phyloP scores from a whole-genome alignment of 2,888 invertebrate genomes.

The Lasioglossum lativentre region DNA sequence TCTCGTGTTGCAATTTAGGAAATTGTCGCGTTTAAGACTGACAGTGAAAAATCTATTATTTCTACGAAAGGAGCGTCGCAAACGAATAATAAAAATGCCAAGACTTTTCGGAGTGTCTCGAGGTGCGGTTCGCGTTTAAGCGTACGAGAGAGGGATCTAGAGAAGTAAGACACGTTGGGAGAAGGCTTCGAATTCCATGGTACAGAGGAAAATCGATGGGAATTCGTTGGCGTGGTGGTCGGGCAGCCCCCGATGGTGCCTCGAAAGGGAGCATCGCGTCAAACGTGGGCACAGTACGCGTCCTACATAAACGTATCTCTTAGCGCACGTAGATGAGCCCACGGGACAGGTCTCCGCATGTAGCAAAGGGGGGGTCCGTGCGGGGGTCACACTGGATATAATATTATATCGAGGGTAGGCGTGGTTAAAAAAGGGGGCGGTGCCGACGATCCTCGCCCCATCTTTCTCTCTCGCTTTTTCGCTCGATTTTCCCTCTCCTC shows the following conservation, averaged over 20 bases:
- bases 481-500: slow-evolving; percentile 45
- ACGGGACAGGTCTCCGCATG: slow-evolving; percentile 55
- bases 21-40: no score
- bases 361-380: slow-evolving; percentile 28
- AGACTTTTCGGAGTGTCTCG: neutral
- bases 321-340: slow-evolving; percentile 41
- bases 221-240: neutral
- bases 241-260: slow-evolving; percentile 11
- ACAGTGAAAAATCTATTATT: neutral
- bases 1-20: neutral
- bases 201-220: neutral
- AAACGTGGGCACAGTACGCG: slow-evolving; percentile 69
- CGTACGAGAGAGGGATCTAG: neutral
- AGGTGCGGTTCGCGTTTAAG: neutral
- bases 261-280: slow-evolving; percentile 64
- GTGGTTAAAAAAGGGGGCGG: slow-evolving; percentile 84
- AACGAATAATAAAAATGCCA: neutral
- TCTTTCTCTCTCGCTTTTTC: slow-evolving; percentile 70
- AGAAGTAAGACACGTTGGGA: neutral
- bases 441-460: slow-evolving; percentile 76
- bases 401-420: slow-evolving; percentile 80
- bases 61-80: neutral
- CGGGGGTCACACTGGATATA: slow-evolving; percentile 70
- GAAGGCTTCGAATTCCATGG: neutral
- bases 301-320: slow-evolving; percentile 60